Evolutionary conservation across 37 sponge, comb jelly and placozoan species (phyloP).

Genomic region (Petrosia ficiformis): DNA sequence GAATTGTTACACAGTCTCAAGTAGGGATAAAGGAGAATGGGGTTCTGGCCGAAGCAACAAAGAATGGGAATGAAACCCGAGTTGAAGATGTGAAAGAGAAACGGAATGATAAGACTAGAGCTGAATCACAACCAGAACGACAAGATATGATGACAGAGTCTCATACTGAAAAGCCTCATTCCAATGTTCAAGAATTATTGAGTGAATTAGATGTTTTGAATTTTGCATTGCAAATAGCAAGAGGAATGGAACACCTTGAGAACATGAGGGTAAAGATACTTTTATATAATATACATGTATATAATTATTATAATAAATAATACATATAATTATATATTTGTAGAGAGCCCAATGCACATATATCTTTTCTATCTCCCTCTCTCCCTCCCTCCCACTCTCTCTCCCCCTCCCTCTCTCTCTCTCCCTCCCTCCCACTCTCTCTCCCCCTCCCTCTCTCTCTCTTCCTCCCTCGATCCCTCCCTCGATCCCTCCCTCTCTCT

Average conservation of each 20-base stretch:
- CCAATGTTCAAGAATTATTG: background rate
- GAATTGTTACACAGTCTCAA: no score
- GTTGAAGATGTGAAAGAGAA: no score
- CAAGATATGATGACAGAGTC: background rate
- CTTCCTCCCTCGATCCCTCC: background rate
- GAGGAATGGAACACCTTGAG: conserved; percentile 80
- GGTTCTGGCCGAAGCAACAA: no score
- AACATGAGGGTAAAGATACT: conserved; percentile 50
- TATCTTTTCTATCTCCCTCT: conserved; percentile 1
- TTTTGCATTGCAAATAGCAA: conserved; percentile 59
- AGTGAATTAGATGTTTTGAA: conserved; percentile 52
- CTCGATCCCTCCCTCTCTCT: background rate
- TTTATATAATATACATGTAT: background rate
- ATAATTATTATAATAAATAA: no score
- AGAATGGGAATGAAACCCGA: no score
- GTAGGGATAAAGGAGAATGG: no score
- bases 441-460: background rate
- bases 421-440: background rate
- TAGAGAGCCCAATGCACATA: background rate
- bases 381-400: background rate
- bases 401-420: background rate
- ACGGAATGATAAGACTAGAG: no score
- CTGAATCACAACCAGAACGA: no score
- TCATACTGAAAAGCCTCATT: background rate
- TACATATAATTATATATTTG: background rate